Base-by-base conservation (phyloP, 2,888 invertebrate species). In the Plutella xylostella region DNA sequence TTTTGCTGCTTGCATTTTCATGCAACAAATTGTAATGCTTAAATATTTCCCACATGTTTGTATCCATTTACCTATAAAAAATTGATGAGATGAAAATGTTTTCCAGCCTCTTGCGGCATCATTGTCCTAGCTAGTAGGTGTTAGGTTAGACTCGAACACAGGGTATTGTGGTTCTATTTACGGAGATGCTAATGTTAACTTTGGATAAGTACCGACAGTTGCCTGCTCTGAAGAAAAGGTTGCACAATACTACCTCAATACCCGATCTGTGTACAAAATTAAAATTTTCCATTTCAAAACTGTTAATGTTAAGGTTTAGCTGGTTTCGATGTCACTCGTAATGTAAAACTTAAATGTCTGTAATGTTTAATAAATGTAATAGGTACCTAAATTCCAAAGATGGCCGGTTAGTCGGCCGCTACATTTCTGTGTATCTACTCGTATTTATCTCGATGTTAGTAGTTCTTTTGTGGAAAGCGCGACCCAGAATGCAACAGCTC, bases 121-220 rank as follows among this genome's bases (percentile, higher is more conserved):
- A 65, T 69, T 77, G 77, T 79, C 80, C 76, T 82, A 82, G 82
- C 71, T 72, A 66, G 64, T 80, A 82, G 75, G 70, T 74, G 64
- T 72, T 82, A 82, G 80, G 66, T 71, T 72, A 78, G 71, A 71
- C 60, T 75, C 68, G 67, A 79, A 68, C 80, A 79, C 82, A 83
- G 82, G 82, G 82, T 83, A 82, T 83, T 82, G 82, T 72, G 82
- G 82, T 82, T 78, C 78, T 82, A 80, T 82, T 80, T 79, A 75
- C 65, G 75, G 71, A 74, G 61, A 75, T 67, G 77, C 72, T 72
- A 64, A 63, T 58, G 62, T 66, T 75, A 72, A 66, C 64, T 72
- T 30, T 68, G 75, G n/a, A 70, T 69, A 64, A 63, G 72, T 73
- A 73, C 69, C 70, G 61, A 60, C 61, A 58, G 68, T 66, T 69